Conservation (phyloP, 2,888 invertebrate genomes). For the Cynaeus angustus region DNA sequence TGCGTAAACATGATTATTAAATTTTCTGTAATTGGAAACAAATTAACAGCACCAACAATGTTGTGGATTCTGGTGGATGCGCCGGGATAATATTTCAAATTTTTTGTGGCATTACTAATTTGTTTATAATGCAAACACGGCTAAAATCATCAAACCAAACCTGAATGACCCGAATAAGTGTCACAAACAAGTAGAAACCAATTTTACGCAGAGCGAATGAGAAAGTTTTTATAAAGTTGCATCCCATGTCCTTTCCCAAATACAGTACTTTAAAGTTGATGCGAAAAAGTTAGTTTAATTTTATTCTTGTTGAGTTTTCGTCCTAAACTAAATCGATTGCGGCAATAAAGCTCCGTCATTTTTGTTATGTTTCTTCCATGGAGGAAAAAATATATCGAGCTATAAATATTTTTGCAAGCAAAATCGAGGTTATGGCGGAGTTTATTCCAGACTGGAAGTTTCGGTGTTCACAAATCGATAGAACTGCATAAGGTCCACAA, state of each 20-base stretch:
- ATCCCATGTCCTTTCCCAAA: constrained; percentile 7
- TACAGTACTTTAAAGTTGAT: constrained; percentile 12
- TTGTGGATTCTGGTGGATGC: no score
- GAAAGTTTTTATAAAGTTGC: constrained; percentile 16
- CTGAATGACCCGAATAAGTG: neutral
- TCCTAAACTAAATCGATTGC: constrained; percentile 14
- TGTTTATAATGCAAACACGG: no score
- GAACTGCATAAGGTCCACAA: constrained; percentile 29
- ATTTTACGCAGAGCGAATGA: constrained; percentile 10
- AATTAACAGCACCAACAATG: no score
- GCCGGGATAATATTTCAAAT: no score
- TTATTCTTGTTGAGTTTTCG: constrained; percentile 18
- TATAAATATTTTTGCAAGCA: constrained; percentile 24
- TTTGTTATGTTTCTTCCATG: constrained; percentile 1
- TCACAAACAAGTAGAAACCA: neutral
- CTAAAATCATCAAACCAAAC: neutral
- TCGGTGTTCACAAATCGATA: constrained; percentile 34
- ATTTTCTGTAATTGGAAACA: no score
- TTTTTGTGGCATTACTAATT: no score
- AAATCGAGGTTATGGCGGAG: constrained; percentile 5
- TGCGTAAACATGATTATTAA: no score
- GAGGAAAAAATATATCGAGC: constrained; percentile 8
- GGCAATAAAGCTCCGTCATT: constrained; percentile 8
- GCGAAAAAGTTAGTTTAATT: constrained; percentile 14
- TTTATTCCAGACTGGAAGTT: constrained; percentile 18